Base-by-base conservation (phyloP, 2,113 vertebrate species). In the Microtus pennsylvanicus region DNA sequence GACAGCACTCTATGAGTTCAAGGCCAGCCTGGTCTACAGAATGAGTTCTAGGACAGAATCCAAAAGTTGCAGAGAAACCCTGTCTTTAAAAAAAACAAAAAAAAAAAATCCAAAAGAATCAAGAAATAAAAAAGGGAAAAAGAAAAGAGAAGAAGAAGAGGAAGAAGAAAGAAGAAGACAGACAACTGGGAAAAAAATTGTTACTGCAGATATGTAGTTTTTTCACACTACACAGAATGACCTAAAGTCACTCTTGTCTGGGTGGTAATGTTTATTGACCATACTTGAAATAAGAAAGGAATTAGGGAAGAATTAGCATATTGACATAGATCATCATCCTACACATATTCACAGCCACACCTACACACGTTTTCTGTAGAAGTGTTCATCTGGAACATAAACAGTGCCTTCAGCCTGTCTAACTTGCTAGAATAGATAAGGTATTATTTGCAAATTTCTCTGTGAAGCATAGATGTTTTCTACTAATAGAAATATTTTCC, bases 391-490 rank as follows among this genome's bases (percentile, higher is more conserved):
- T 91, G 63, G 1, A 83, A 35, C 11, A 26, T 67, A 76, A 83
- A 35, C 9, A 77, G 75, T 58, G 38, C 83, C 93, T 76, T 50
- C 9, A 4, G 35, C 47, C 22, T 81, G n/a, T 93, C 88, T 82
- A 5, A 19, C 2, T 95, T n/a, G 65, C 61, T 65, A 17, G 3
- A 96, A n/a, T 80, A 97, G 87, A 92, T 94, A 86, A 95, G 74
- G 22, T 92, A 95, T 72, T 90, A 95, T 96, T 97, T 95, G 93
- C 33, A 94, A 93, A 97, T 96, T 93, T 12, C 55, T 91, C 61
- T 72, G 28, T 45, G n/a, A 91, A 65, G 14, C 21, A 87, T 28
- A 7, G 50, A 88, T 65, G 67, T 74, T 82, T 93, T 72, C 50
- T 69, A 67, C 52, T 90, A 96, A 93, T 90, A 91, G 85, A 83